Percentiles rank a stretch among this genome's conserved stretches.
These are phyloP conservation scores for Syngnathus rostellatus DNA, from an alignment of 2,797 vertebrate genomes.

Conservation along the genomic window DNA sequence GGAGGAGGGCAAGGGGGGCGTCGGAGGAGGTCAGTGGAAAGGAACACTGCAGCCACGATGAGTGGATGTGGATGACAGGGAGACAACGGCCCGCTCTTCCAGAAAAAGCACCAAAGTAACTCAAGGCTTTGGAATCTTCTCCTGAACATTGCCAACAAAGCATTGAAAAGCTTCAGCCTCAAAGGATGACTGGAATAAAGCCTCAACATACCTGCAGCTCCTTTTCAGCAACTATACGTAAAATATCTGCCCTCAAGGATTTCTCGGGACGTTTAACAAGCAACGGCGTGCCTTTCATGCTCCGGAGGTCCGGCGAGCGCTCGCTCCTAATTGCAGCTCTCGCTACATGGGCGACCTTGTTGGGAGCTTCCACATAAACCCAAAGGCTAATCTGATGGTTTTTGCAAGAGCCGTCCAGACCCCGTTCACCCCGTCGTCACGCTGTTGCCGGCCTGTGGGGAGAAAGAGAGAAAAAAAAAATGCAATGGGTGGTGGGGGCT, in stretches of 20 bases:
- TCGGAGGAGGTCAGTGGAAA: slow-evolving; percentile 44
- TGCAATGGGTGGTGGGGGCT: slow-evolving; percentile 34
- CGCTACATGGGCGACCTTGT: slow-evolving; percentile 35
- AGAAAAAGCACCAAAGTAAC: slow-evolving; percentile 29
- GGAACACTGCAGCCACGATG: slow-evolving; percentile 42
- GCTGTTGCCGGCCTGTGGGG: slow-evolving; percentile 56
- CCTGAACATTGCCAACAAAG: neutral
- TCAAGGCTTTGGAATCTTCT: slow-evolving; percentile 40
- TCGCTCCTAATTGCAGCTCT: neutral
- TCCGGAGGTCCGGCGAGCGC: neutral
- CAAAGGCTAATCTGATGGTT: slow-evolving; percentile 42
- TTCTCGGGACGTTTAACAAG: neutral
- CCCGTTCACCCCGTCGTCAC: slow-evolving; percentile 35
- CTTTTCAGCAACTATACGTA: neutral
- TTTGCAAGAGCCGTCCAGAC: slow-evolving; percentile 53
- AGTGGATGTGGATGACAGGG: slow-evolving; percentile 49
- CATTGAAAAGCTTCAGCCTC: neutral
- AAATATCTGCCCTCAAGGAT: neutral
- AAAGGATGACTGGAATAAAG: neutral
- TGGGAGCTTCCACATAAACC: slow-evolving; percentile 40
- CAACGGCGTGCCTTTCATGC: slow-evolving; percentile 22
- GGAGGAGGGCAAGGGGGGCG: slow-evolving; percentile 1
- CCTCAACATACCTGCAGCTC: neutral
- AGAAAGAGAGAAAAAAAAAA: slow-evolving; percentile 22
- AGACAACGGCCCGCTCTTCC: slow-evolving; percentile 45